Evolutionary conservation across 2,113 vertebrate genomes (phyloP), one percentile per base, ranked within the genome.

Genomic region (Lampris incognitus): DNA sequence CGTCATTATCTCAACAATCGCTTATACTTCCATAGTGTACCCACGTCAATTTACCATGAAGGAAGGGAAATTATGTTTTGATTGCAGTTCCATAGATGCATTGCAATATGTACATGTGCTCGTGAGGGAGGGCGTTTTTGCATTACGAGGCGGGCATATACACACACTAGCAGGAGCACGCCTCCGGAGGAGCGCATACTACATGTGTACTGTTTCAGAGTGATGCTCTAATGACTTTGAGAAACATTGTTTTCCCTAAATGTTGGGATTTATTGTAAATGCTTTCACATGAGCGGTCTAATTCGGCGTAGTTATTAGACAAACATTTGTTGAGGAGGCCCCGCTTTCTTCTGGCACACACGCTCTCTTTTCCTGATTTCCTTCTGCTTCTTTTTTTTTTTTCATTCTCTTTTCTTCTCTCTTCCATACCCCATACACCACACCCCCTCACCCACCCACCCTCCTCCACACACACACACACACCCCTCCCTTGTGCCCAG

Each of bases 251-350:
- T 55, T 81, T 74, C 62, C 51, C 59, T 67, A 73, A 82, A 81
- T 71, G 49, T 10, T 76, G 57, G 88, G 87, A 85, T 90, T 91
- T 88, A 87, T 87, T 69, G 60, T 61, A 13, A 72, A 81, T 80
- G 52, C 58, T 81, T 90, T 88, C 48, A 84, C 72, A 74, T 85
- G 67, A 75, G 73, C 56, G 54, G 13, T 83, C 72, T 88, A 74
- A 83, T 83, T 69, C 73, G 64, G 80, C 78, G 74, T 79, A 81
- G 83, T 87, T 85, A 84, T 82, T 85, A 82, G 82, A 81, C 80
- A 85, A 91, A 91, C 84, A 85, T 90, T 90, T 85, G 66, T 90
- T 82, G 75, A 55, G 76, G 81, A 64, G 79, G 79, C 74, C 78
- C 74, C 48, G 50, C 69, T 64, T 72, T 49, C 82, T 84, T 78